Base-by-base conservation (phyloP, 2,797 vertebrate genomes). In the Spinibarbus caldwelli region DNA sequence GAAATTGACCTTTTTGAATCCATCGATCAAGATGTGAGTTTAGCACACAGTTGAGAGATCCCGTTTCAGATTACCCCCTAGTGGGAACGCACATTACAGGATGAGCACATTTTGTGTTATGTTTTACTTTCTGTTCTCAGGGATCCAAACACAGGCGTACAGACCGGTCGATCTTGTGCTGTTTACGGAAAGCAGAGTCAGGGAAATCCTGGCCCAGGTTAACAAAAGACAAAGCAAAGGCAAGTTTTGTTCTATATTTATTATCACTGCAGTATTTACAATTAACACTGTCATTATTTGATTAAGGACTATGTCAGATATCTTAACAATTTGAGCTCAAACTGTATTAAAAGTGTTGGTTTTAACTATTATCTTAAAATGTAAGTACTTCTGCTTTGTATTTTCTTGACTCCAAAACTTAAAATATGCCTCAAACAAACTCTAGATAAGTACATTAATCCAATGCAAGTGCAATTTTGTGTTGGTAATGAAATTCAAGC, bases 81-180 rank as follows among this genome's bases (percentile, higher is more conserved):
- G 5, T 57, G 36, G 21, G 73, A n/a, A 84, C 68, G 64, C 21
- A 34, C 4, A 21, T 52, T 49, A 26, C 43, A 29, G 11, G 7
- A 29, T 29, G 21, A 23, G 17, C 10, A 31, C 68, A 5, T 73
- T 75, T 72, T n/a, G n/a, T n/a, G n/a, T n/a, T n/a, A n/a, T 7
- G 11, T 76, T 86, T 41, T 5, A 6, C 17, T 23, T 88, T 4
- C 26, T 36, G 10, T 52, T 89, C 84, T 8, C 90, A 99, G 98
- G 97, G 97, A 91, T 99, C 96, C 91, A 99, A 97, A 95, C 97
- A 98, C 91, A 99, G 97, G 96, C 96, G 97, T 91, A 99, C 98
- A 94, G 98, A 97, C 93, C 96, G 98, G 92, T 99, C 97, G 23
- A 96, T 99, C 91, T 92, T 98, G 93, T 98, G 97, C 92, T 97